A percentile compares a stretch with the other conserved stretches of the same genome.
phyloP scores from a whole-genome alignment of 2,797 vertebrate species.

The Paguma larvata region DNA sequence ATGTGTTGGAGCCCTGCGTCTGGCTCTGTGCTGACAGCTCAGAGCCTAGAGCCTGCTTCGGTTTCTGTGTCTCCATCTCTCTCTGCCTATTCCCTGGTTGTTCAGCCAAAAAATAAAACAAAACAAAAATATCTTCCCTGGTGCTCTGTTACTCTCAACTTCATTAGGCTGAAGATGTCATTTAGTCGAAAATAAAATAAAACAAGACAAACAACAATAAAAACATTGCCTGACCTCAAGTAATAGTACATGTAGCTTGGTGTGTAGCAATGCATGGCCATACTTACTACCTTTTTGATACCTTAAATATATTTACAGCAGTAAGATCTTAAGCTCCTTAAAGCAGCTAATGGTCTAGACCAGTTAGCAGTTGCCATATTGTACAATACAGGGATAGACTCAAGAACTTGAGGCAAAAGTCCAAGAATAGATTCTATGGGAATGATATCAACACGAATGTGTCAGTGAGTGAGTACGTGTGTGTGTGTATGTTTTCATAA shows the following conservation, averaged over 20 bases:
- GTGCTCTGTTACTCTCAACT: background rate
- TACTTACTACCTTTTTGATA: background rate
- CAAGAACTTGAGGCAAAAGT: background rate
- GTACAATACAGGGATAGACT: rapidly evolving
- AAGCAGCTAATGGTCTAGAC: background rate
- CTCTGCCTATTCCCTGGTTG: no score
- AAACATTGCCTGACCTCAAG: background rate
- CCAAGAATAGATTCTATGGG: background rate
- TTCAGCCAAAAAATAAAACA: background rate
- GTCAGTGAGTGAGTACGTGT: background rate
- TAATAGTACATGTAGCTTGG: background rate
- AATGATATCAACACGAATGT: background rate
- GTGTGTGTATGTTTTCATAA: background rate
- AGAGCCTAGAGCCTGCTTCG: no score
- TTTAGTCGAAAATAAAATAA: background rate
- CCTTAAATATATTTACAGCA: background rate
- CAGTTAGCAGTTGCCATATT: background rate
- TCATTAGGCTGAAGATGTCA: background rate
- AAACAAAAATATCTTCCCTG: background rate
- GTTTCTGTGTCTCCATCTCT: no score
- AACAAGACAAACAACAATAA: background rate
- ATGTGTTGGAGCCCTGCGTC: no score
- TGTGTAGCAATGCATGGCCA: background rate
- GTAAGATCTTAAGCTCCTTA: background rate
- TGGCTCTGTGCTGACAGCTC: no score